Conservation (phyloP, 2,888 invertebrate genomes). For the Polia nebulosa region DNA sequence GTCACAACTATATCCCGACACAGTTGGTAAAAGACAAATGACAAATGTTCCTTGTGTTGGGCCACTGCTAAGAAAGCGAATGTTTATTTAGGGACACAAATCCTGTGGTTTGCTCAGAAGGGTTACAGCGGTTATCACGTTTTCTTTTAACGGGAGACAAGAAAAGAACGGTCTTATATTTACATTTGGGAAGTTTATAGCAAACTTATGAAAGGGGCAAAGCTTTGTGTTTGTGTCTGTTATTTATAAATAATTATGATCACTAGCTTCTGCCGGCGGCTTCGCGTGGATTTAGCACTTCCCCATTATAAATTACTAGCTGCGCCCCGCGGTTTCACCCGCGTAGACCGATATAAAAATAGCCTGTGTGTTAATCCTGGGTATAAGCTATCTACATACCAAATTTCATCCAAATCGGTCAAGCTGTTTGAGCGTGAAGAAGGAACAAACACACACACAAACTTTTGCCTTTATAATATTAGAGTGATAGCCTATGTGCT, state of each 20-base stretch:
- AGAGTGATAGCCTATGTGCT: too few species aligned
- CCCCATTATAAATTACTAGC: too few species aligned
- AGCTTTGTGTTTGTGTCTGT: neutral
- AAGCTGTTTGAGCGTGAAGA: too few species aligned
- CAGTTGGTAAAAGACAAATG: conserved; percentile 53
- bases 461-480: too few species aligned
- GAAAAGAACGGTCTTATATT: conserved; percentile 42
- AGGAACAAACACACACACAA: too few species aligned
- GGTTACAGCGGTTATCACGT: conserved; percentile 48
- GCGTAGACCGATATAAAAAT: too few species aligned
- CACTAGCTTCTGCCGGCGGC: too few species aligned
- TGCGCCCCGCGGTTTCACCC: too few species aligned
- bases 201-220: neutral
- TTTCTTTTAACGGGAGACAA: conserved; percentile 40
- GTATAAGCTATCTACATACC: too few species aligned
- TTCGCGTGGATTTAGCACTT: too few species aligned
- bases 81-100: conserved; percentile 63
- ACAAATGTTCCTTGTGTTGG: conserved; percentile 58
- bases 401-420: too few species aligned
- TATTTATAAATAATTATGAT: neutral
- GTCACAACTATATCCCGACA: conserved; percentile 52
- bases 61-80: conserved; percentile 36
- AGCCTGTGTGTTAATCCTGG: too few species aligned
- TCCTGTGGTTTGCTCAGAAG: conserved; percentile 56
- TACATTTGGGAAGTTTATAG: conserved; percentile 45